Conservation (phyloP, 2,113 vertebrate species). For the Gasterosteus nipponicus region DNA sequence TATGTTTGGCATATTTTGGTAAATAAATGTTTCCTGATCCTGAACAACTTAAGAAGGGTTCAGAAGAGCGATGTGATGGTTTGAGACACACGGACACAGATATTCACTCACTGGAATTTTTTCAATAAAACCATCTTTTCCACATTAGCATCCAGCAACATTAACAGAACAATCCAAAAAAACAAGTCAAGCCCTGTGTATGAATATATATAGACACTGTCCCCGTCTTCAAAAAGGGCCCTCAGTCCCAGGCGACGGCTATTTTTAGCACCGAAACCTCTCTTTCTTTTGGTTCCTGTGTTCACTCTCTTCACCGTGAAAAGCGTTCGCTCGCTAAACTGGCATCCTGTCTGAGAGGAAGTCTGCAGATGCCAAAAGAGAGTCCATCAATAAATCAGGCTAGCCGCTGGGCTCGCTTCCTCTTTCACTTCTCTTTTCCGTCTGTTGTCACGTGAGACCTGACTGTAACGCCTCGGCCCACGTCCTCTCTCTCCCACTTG, state of each 20-base stretch:
- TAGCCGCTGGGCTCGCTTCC: slow-evolving; percentile 50
- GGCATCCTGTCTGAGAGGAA: slow-evolving; percentile 63
- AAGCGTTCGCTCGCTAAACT: slow-evolving; percentile 29
- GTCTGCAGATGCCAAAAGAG: slow-evolving; percentile 43
- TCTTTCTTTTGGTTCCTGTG: slow-evolving; percentile 18
- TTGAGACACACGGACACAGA: background rate
- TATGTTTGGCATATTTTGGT: no score
- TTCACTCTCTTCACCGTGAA: slow-evolving; percentile 30
- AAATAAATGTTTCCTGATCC: no score
- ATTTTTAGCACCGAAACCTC: slow-evolving; percentile 35
- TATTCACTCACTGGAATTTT: background rate
- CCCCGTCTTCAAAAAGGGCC: background rate
- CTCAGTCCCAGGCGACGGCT: background rate
- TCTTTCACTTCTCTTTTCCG: slow-evolving; percentile 56
- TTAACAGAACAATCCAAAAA: slow-evolving; percentile 10
- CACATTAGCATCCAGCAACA: slow-evolving; percentile 9
- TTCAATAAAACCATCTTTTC: background rate
- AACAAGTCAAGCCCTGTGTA: slow-evolving; percentile 6
- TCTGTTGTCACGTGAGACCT: slow-evolving; percentile 24
- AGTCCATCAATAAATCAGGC: slow-evolving; percentile 68
- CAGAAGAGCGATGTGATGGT: background rate
- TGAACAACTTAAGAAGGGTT: background rate
- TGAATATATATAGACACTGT: background rate
- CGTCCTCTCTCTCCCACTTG: slow-evolving; percentile 16
- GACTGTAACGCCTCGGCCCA: background rate